These are phyloP conservation scores for Bursaphelenchus okinawaensis DNA, from an alignment of 2,888 invertebrate genomes.

Conservation along the genomic window DNA sequence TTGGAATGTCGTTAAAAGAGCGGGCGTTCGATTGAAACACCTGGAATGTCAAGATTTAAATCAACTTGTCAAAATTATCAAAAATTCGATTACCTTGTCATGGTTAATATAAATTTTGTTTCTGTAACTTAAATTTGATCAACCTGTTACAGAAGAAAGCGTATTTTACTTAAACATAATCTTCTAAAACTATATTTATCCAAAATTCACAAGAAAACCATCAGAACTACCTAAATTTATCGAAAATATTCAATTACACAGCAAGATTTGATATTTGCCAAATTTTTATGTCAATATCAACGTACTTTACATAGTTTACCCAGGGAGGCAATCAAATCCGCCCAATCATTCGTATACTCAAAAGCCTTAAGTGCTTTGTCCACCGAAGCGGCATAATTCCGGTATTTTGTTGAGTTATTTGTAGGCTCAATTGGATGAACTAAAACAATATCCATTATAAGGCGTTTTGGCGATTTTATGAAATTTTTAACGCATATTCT, in stretches of 20 bases:
- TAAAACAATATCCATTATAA: not conserved
- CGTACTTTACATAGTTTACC: slow-evolving; percentile 80
- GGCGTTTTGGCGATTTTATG: too few species aligned
- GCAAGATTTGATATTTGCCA: too few species aligned
- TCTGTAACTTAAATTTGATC: too few species aligned
- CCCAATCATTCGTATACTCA: slow-evolving; percentile 90
- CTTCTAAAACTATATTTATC: too few species aligned
- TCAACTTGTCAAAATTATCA: slow-evolving; percentile 4
- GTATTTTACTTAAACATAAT: too few species aligned
- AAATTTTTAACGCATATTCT: not conserved
- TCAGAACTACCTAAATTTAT: too few species aligned
- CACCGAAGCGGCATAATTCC: slow-evolving; percentile 69
- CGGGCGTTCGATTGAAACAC: slow-evolving; percentile 74
- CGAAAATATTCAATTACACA: too few species aligned
- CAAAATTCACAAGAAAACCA: slow-evolving; percentile 14
- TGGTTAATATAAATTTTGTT: too few species aligned
- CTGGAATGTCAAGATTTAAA: too few species aligned
- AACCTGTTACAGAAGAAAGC: too few species aligned
- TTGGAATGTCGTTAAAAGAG: slow-evolving; percentile 74
- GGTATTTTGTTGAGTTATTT: slow-evolving; percentile 34
- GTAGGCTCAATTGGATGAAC: slow-evolving; percentile 14
- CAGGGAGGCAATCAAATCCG: slow-evolving; percentile 81
- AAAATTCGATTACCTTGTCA: too few species aligned
- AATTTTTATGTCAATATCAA: too few species aligned
- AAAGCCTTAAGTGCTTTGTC: slow-evolving; percentile 79